Evolutionary conservation across 2,888 invertebrate species (phyloP).

Genomic region (Chymomyza procnemis): DNA sequence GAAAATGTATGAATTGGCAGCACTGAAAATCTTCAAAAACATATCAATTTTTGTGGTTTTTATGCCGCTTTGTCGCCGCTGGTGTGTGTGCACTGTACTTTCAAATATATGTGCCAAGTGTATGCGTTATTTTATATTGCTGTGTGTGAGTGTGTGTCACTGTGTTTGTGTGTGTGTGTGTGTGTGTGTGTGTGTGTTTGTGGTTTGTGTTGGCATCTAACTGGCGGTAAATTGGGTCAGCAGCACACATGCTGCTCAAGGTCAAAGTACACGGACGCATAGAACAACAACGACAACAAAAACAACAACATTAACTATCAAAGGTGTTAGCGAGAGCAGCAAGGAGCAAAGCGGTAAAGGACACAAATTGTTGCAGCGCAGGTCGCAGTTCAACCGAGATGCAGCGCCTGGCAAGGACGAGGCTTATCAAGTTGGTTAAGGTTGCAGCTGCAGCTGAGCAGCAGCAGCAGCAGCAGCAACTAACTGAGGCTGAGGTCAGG

Average conservation of each 20-base stretch:
- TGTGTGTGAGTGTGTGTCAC: too few relatives aligned
- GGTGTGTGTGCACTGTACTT: not conserved
- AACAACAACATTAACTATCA: not conserved
- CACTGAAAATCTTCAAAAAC: too few relatives aligned
- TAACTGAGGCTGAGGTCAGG: not conserved
- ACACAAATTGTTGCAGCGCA: not conserved
- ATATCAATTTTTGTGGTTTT: too few relatives aligned
- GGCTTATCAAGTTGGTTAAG: not conserved
- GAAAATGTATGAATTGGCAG: too few relatives aligned
- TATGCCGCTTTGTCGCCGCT: not conserved
- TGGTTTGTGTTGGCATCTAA: not conserved
- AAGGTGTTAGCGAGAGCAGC: not conserved
- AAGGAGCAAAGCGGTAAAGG: not conserved
- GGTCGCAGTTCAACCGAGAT: not conserved
- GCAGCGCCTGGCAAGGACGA: not conserved
- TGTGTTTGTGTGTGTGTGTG: not conserved
- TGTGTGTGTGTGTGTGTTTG: not conserved
- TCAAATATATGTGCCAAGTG: not conserved
- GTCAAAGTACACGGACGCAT: constrained; percentile 39
- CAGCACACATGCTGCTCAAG: constrained; percentile 37
- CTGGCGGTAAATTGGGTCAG: constrained; percentile 1
- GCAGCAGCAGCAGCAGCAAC: not conserved
- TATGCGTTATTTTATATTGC: not conserved
- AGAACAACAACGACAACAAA: not conserved
- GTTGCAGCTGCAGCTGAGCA: not conserved